Evolutionary conservation across 2,113 vertebrate species (phyloP).

Genomic region (Hassar affinis): DNA sequence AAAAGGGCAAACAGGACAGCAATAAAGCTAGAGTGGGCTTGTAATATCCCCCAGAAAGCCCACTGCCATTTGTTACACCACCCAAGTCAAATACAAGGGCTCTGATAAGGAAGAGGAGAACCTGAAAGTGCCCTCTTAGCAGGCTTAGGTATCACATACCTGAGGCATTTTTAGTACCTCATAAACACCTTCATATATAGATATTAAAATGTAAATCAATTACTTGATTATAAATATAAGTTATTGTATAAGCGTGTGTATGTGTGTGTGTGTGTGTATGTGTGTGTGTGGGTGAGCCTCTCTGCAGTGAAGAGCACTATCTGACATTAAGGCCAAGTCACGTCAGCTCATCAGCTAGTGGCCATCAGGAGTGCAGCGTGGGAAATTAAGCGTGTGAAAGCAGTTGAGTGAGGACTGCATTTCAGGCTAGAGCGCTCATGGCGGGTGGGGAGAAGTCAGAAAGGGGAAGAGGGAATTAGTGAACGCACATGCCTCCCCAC

Average conservation of each 20-base stretch:
- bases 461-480: conserved; percentile 68
- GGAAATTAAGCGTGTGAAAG: conserved; percentile 79
- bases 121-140: conserved; percentile 56
- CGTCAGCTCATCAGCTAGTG: conserved; percentile 30
- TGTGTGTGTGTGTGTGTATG: neutral
- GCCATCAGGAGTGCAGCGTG: conserved; percentile 61
- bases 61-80: conserved; percentile 43
- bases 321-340: conserved; percentile 24
- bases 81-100: conserved; percentile 61
- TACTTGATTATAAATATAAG: no score
- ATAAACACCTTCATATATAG: neutral
- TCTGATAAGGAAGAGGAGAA: conserved; percentile 66
- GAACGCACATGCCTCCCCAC: conserved; percentile 40
- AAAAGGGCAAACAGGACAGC: conserved; percentile 67
- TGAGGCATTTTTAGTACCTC: neutral
- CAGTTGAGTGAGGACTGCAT: conserved; percentile 58
- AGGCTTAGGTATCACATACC: conserved; percentile 33
- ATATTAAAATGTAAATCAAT: neutral
- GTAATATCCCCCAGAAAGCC: conserved; percentile 54
- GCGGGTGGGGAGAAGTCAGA: conserved; percentile 70
- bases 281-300: neutral
- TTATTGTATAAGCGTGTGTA: neutral
- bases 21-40: conserved; percentile 63
- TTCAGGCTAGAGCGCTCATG: conserved; percentile 75
- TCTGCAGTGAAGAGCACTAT: neutral